A percentile compares a stretch with the other conserved stretches of the same genome.
phyloP scores from a whole-genome alignment of 2,888 invertebrate genomes.

The Anthrax anthrax region DNA sequence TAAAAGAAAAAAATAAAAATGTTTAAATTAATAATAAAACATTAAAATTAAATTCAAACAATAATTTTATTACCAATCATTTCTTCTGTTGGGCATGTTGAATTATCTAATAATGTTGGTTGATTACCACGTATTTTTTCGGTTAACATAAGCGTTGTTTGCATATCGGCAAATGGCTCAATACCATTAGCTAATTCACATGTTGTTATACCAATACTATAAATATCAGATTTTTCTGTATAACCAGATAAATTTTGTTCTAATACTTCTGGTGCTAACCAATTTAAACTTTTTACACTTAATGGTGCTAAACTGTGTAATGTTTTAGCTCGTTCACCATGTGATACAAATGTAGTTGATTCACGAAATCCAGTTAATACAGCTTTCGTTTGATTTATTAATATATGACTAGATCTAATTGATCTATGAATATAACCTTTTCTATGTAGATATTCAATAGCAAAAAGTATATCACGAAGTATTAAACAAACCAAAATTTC shows the following conservation, averaged over 20 bases:
- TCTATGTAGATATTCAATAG: constrained; percentile 70
- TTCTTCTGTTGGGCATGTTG: constrained; percentile 45
- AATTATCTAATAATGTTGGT: constrained; percentile 59
- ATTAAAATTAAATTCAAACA: neutral
- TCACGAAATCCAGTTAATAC: constrained; percentile 67
- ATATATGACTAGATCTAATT: constrained; percentile 68
- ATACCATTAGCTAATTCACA: constrained; percentile 73
- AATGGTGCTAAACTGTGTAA: constrained; percentile 67
- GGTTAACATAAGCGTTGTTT: constrained; percentile 78
- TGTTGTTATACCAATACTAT: constrained; percentile 54
- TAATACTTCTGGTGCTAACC: constrained; percentile 83
- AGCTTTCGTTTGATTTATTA: constrained; percentile 55
- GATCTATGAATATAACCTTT: constrained; percentile 77
- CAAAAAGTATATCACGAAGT: constrained; percentile 61
- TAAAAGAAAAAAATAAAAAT: neutral
- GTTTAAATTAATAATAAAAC: too few species aligned
- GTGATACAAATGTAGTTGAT: constrained; percentile 55
- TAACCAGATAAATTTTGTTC: constrained; percentile 83
- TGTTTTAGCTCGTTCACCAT: constrained; percentile 52
- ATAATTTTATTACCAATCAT: constrained; percentile 21
- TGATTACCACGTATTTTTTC: constrained; percentile 68
- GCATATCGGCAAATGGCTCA: constrained; percentile 72
- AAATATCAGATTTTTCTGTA: constrained; percentile 79
- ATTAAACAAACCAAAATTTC: constrained; percentile 70
- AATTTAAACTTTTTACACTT: constrained; percentile 48